Base-by-base conservation (phyloP, 2,797 vertebrate species). In the Hypotaenidia okinawae region DNA sequence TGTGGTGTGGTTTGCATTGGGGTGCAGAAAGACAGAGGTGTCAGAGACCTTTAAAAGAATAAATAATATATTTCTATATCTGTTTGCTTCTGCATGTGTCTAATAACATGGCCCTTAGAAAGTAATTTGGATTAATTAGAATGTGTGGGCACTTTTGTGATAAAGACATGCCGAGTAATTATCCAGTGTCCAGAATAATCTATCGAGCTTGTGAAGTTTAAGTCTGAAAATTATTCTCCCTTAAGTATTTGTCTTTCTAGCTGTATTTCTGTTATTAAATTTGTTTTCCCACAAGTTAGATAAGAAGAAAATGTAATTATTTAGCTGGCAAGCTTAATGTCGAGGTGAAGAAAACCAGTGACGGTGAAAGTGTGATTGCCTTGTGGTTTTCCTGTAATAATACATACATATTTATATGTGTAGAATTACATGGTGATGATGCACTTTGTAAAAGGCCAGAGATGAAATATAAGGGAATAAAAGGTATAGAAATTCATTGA, bases 221-320 rank as follows among this genome's bases (percentile, higher is more conserved):
- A 95, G 94, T 63, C 93, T 95, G 95, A 90, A 96, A 94, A 97
- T 96, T 91, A 95, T 96, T 96, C 94, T 97, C 95, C 94, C 94
- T 25, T 69, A 96, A 95, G 92, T 91, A 96, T 96, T 96, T 78
- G 43, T 83, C 95, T 97, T 96, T 96, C 93, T 93, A 90, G 95
- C 91, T 66, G 59, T 92, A 96, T 96, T 96, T 96, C 95, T 95
- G 90, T 97, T 96, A 96, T 97, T 97, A 93, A 93, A 97, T 97
- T 96, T 97, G 94, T 97, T 97, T 97, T 79, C 94, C 95, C 84
- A 63, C 95, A 84, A 87, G 95, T 95, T 95, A 96, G 97, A 97
- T 97, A 97, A 97, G 94, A 75, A 78, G 92, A 92, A 95, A 95
- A 90, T 93, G 93, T 96, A 96, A 97, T 97, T 97, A 96, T 96